Evolutionary conservation across 2,797 vertebrate species (phyloP).

Genomic region (Thripadectes ignobilis): DNA sequence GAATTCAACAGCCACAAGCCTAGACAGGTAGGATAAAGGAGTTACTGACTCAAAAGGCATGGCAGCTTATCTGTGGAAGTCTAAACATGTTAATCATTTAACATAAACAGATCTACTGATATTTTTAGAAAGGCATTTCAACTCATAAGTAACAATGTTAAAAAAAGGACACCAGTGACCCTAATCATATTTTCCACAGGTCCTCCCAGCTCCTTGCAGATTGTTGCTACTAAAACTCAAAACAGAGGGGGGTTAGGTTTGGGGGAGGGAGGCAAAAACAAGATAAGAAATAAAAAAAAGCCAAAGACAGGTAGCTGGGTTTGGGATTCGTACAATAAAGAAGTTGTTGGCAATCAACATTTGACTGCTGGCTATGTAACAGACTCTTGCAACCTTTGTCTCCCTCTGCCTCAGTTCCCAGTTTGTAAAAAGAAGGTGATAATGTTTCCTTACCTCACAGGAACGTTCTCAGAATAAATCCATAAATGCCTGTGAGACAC

Average conservation of each 20-base stretch:
- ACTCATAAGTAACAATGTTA: constrained; percentile 42
- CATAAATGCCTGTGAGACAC: constrained; percentile 61
- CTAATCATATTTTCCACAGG: constrained; percentile 24
- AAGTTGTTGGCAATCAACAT: neutral
- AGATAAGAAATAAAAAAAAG: neutral
- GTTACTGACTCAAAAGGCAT: constrained; percentile 48
- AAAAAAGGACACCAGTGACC: constrained; percentile 33
- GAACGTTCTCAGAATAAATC: constrained; percentile 66
- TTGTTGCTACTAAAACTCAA: neutral
- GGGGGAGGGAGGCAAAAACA: neutral
- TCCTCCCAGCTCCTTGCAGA: neutral
- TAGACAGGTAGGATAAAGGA: constrained; percentile 61
- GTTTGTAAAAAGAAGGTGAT: neutral
- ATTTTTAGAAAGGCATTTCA: constrained; percentile 59
- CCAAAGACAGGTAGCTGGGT: neutral
- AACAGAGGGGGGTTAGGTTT: neutral
- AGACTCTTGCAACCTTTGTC: neutral
- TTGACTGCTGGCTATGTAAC: neutral
- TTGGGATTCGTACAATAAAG: neutral
- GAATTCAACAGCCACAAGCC: constrained; percentile 52
- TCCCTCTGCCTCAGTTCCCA: neutral
- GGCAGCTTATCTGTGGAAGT: constrained; percentile 57
- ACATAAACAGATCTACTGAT: constrained; percentile 63
- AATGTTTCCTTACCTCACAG: constrained; percentile 57
- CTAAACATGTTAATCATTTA: constrained; percentile 64